These are phyloP conservation scores for Gambusia affinis DNA, from an alignment of 2,113 vertebrate species.

Conservation along the genomic window DNA sequence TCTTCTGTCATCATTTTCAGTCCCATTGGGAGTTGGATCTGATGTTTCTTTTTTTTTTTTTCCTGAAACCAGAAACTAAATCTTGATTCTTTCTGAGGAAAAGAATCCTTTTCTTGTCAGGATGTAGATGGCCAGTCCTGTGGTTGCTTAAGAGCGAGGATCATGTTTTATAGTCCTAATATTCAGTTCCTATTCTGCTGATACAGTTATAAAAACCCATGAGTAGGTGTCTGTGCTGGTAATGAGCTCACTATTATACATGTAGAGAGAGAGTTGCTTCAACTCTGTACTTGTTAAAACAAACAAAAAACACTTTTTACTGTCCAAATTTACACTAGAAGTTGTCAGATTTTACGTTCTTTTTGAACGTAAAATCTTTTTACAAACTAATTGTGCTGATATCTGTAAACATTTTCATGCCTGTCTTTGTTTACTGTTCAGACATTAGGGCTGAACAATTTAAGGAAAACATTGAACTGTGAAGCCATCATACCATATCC, in stretches of 20 bases:
- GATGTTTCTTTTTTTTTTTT: background rate
- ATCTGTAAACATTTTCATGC: background rate
- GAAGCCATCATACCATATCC: background rate
- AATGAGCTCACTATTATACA: conserved; percentile 63
- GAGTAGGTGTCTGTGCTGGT: conserved; percentile 54
- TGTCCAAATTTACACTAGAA: background rate
- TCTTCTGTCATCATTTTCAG: conserved; percentile 22
- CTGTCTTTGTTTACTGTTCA: background rate
- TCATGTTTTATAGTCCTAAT: conserved; percentile 62
- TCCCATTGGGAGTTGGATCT: background rate
- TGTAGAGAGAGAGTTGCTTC: too few relatives aligned
- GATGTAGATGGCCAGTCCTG: conserved; percentile 40
- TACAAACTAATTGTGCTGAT: background rate
- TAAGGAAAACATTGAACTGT: too few relatives aligned
- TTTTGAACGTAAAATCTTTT: background rate
- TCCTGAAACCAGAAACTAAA: background rate
- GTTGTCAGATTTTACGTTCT: background rate
- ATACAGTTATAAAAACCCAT: conserved; percentile 67
- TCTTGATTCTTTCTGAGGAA: conserved; percentile 5
- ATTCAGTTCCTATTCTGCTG: conserved; percentile 62
- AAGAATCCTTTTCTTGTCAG: background rate
- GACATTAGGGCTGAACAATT: too few relatives aligned
- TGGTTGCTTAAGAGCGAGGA: conserved; percentile 42
- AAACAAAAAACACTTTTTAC: background rate
- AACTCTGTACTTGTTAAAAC: too few relatives aligned